Evolutionary conservation across 2,888 invertebrate species (phyloP), one percentile per base, ranked within the genome.

Genomic region (Callimorpha dominula): DNA sequence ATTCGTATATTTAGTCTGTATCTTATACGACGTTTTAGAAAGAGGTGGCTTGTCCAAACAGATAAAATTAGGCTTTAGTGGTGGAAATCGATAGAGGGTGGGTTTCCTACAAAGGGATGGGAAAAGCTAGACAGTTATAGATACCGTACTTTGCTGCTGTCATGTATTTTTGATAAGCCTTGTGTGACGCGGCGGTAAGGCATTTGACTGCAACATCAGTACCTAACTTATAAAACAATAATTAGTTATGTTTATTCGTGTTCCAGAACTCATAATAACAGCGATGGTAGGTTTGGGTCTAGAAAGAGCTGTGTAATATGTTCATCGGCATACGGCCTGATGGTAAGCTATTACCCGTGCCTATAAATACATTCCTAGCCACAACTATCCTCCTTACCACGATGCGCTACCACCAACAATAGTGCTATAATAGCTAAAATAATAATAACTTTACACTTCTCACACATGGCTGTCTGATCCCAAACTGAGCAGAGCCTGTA

Each of bases 51-150:
- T 67, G 71, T 68, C 86, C 92, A 91, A 93, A 92, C 91, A 91
- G 87, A 88, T 88, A 88, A 91, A 92, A 91, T 92, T 91, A 93
- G 92, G 91, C 90, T 93, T 88, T 88, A 83, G 85, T 84, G 87
- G 86, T 83, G 87, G 87, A 88, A 92, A 94, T 94, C 94, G 92
- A 94, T 94, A 94, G 86, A 91, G 89, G 91, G 90, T 86, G 88
- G 86, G 82, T 86, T 86, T 78, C 75, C 68, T 52, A n/a, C 5
- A 12, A 86, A 92, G 91, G 81, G 91, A 73, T 85, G 93, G 63
- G 68, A 31, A 40, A 65, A 64, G 17, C 43, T 50, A 43, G 50
- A 68, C 57, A 60, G 60, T 57, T 57, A 31, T 68, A 60, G 68
- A 68, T 68, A n/a, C 6, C 7, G 5, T 31, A 50, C 31, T 1